These are phyloP conservation scores for Drosophila nr. fundita DNA, from an alignment of 2,888 invertebrate species.

Conservation along the genomic window DNA sequence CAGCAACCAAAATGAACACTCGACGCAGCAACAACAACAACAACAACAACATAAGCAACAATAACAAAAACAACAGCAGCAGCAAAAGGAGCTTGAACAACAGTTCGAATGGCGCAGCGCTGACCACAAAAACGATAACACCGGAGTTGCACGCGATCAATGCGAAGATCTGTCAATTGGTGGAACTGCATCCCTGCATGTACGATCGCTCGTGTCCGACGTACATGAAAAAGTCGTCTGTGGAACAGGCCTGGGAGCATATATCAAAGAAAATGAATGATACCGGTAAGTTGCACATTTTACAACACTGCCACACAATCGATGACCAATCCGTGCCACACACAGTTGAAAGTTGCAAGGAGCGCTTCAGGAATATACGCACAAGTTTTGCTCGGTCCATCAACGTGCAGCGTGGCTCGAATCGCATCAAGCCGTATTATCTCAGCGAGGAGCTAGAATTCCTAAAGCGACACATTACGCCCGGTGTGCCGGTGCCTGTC, in stretches of 20 bases:
- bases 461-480: conserved; percentile 76
- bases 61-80: conserved; percentile 10
- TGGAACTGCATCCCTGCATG: conserved; percentile 80
- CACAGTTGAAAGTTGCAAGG: conserved; percentile 79
- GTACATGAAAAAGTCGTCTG: conserved; percentile 78
- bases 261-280: conserved; percentile 81
- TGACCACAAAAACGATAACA: conserved; percentile 62
- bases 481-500: conserved; percentile 61
- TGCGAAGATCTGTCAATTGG: conserved; percentile 80
- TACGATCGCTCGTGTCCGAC: conserved; percentile 80
- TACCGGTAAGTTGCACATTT: conserved; percentile 69
- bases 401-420: conserved; percentile 79
- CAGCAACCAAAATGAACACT: conserved; percentile 14
- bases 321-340: background rate
- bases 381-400: conserved; percentile 83
- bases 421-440: conserved; percentile 81
- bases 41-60: background rate
- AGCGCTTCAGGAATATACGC: conserved; percentile 84
- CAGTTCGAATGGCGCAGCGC: conserved; percentile 29
- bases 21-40: conserved; percentile 13
- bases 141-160: conserved; percentile 78
- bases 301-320: background rate
- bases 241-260: conserved; percentile 80
- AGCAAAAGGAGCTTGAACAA: conserved; percentile 20
- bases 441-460: conserved; percentile 77